Evolutionary conservation across 2,113 vertebrate species (phyloP), one percentile per base, ranked within the genome.

Genomic region (Mugil cephalus): DNA sequence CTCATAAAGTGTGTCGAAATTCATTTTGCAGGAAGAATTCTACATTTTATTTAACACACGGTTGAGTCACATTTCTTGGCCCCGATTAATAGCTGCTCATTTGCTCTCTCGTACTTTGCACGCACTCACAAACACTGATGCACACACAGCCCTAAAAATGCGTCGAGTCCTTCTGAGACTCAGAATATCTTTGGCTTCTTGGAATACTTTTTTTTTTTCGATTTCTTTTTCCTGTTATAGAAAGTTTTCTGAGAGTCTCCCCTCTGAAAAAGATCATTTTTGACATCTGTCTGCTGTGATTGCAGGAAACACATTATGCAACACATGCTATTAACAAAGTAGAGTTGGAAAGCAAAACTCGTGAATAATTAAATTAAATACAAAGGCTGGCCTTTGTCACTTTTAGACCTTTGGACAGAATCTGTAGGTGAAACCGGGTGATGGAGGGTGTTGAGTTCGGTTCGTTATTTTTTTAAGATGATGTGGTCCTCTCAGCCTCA

Each of bases 41-140:
- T 10, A 30, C 19, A 40, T 60, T 51, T 72, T 51, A 19, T 58
- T 46, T 46, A 45, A n/a, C 11, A 15, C 38, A 35, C 10, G 12
- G 39, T 48, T 74, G 46, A 71, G 74, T 83, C 69, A 72, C 40
- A 58, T 70, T 80, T 67, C 55, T 83, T 74, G 66, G 35, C 52
- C 40, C 55, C 45, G 68, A 77, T 19, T 59, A 75, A 39, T 19
- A 3, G 1, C 17, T 59, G 52, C 63, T 70, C 54, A 73, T 68
- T 47, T 43, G 58, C 60, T 66, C 18, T 59, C 68, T 60, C 43
- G 39, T 62, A 58, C 50, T 30, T 30, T 30, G 65, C 60, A 48
- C 30, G 45, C 39, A 50, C 11, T 46, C 9, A 34, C 36, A 43
- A 34, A 65, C 45, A 54, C 58, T 30, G 24, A 48, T 17, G 35